phyloP scores from a whole-genome alignment of 2,888 invertebrate species.

The Leistus spinibarbis region DNA sequence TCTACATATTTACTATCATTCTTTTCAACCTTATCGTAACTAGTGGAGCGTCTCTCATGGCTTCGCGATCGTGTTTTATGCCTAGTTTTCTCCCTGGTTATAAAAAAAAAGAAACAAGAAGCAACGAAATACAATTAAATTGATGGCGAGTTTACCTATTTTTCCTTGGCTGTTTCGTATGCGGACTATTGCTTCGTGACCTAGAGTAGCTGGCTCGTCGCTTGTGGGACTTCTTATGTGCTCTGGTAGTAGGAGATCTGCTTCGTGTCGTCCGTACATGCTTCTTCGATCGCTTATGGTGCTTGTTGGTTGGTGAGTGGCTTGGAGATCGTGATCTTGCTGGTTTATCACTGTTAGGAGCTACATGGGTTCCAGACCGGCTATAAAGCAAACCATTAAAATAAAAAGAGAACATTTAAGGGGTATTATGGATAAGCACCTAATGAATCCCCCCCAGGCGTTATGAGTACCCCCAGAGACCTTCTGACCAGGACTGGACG shows the following conservation, averaged over 20 bases:
- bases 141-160: not conserved
- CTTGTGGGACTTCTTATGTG: conserved; percentile 55
- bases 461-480: conserved; percentile 64
- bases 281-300: conserved; percentile 53
- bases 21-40: conserved; percentile 53
- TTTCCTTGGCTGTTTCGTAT: conserved; percentile 44
- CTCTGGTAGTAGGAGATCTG: conserved; percentile 48
- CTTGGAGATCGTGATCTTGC: conserved; percentile 52
- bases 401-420: not conserved
- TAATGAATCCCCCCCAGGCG: conserved; percentile 72
- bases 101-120: too few species aligned
- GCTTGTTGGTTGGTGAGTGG: conserved; percentile 52
- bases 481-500: conserved; percentile 61
- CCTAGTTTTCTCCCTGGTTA: conserved; percentile 56
- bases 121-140: not conserved
- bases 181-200: conserved; percentile 55
- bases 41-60: conserved; percentile 56
- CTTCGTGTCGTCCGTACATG: conserved; percentile 53
- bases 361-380: conserved; percentile 56
- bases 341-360: conserved; percentile 48
- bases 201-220: conserved; percentile 54
- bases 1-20: conserved; percentile 46
- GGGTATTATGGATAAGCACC: conserved; percentile 48
- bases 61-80: conserved; percentile 54
- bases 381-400: conserved; percentile 45